Conservation (phyloP, 1,140 invertebrate species). For the Asbolus verrucosus region DNA sequence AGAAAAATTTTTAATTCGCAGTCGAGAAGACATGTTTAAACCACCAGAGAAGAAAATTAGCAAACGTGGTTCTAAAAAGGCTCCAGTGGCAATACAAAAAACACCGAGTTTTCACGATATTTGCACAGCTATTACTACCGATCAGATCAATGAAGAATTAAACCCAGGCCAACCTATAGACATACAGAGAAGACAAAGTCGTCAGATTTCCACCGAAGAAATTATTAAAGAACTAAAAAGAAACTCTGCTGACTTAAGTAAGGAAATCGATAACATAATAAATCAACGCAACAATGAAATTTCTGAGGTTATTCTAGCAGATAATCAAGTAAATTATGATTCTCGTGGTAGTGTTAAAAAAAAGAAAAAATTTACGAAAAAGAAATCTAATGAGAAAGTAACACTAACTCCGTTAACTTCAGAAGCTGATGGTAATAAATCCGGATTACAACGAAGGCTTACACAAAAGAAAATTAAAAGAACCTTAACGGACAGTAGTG, state of each 20-base stretch:
- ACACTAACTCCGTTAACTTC: not conserved
- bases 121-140: constrained; percentile 68
- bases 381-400: constrained; percentile 50
- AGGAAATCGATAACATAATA: constrained; percentile 61
- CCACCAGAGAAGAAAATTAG: constrained; percentile 48
- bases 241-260: constrained; percentile 68
- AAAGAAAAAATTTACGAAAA: constrained; percentile 58
- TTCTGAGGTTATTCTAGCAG: not conserved
- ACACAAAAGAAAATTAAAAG: constrained; percentile 57
- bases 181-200: constrained; percentile 59
- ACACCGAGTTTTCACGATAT: constrained; percentile 69
- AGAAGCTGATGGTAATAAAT: constrained; percentile 40
- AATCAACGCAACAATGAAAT: constrained; percentile 48
- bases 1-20: constrained; percentile 80
- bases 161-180: constrained; percentile 67
- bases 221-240: constrained; percentile 63
- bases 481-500: constrained; percentile 48
- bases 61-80: constrained; percentile 59
- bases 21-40: constrained; percentile 63
- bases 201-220: constrained; percentile 59
- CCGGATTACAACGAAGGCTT: constrained; percentile 57
- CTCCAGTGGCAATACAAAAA: constrained; percentile 56
- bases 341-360: constrained; percentile 54
- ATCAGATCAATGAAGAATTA: constrained; percentile 67
- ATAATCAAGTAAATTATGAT: constrained; percentile 43